phyloP scores from a whole-genome alignment of 2,888 invertebrate species.

The Polylopha cassiicola region DNA sequence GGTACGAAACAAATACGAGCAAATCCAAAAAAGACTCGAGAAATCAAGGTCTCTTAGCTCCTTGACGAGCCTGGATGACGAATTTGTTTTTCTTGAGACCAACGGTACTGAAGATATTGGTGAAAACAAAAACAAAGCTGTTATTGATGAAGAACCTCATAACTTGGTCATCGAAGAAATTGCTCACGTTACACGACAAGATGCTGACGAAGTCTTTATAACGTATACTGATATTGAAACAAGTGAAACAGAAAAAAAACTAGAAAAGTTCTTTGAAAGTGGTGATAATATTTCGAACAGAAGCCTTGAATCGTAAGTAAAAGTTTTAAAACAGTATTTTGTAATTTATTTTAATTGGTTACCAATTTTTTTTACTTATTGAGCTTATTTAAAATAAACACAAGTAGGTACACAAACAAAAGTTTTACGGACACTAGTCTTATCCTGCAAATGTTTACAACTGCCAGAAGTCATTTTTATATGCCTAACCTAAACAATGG shows the following conservation, averaged over 20 bases:
- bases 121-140: constrained; percentile 24
- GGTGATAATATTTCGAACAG: constrained; percentile 39
- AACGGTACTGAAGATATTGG: constrained; percentile 35
- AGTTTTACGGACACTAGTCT: no score
- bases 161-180: constrained; percentile 39
- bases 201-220: constrained; percentile 22
- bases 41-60: constrained; percentile 62
- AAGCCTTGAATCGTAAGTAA: constrained; percentile 66
- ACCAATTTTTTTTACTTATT: background rate
- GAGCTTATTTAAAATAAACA: no score
- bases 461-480: no score
- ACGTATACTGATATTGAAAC: constrained; percentile 29
- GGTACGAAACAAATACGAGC: constrained; percentile 58
- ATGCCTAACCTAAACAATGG: no score
- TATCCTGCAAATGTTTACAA: no score
- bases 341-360: background rate
- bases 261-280: constrained; percentile 27
- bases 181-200: constrained; percentile 34
- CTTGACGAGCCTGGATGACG: constrained; percentile 40
- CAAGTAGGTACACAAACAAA: no score
- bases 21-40: constrained; percentile 59
- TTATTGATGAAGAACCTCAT: constrained; percentile 25
- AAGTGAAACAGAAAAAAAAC: constrained; percentile 33
- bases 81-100: constrained; percentile 31
- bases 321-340: constrained; percentile 1